Percentiles rank a stretch among this genome's conserved stretches.
These are phyloP conservation scores for Phyllotreta cruciferae DNA, from an alignment of 2,888 invertebrate species.

Conservation along the genomic window DNA sequence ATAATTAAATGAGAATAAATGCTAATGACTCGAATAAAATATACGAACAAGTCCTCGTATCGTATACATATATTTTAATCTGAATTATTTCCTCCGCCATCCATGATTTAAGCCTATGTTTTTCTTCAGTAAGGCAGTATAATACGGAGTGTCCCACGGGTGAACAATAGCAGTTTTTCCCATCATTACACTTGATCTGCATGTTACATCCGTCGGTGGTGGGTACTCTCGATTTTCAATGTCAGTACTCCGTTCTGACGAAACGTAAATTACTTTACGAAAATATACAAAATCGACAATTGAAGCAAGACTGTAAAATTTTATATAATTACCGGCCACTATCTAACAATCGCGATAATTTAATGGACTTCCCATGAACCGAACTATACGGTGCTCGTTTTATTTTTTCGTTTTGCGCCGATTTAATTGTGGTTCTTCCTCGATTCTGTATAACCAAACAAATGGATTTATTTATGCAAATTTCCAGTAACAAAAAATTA, in stretches of 20 bases:
- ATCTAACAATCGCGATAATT: slow-evolving; percentile 24
- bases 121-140: slow-evolving; percentile 61
- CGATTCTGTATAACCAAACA: neutral
- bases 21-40: neutral
- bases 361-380: slow-evolving; percentile 25
- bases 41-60: slow-evolving; percentile 31
- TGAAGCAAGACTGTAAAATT: slow-evolving; percentile 42
- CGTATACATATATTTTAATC: slow-evolving; percentile 46
- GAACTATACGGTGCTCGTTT: slow-evolving; percentile 5
- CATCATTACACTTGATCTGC: slow-evolving; percentile 63
- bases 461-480: neutral
- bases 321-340: slow-evolving; percentile 41
- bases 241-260: slow-evolving; percentile 47
- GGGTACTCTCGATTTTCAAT: slow-evolving; percentile 61
- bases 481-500: neutral
- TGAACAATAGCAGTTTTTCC: slow-evolving; percentile 59
- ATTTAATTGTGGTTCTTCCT: slow-evolving; percentile 13
- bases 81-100: slow-evolving; percentile 53
- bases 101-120: slow-evolving; percentile 52
- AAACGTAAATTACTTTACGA: slow-evolving; percentile 48
- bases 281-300: slow-evolving; percentile 39
- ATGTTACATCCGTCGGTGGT: slow-evolving; percentile 58
- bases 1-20: neutral
- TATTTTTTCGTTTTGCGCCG: neutral
- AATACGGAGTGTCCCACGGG: slow-evolving; percentile 59